Conservation (phyloP, 2,888 invertebrate species). For the Bimastos eiseni region DNA sequence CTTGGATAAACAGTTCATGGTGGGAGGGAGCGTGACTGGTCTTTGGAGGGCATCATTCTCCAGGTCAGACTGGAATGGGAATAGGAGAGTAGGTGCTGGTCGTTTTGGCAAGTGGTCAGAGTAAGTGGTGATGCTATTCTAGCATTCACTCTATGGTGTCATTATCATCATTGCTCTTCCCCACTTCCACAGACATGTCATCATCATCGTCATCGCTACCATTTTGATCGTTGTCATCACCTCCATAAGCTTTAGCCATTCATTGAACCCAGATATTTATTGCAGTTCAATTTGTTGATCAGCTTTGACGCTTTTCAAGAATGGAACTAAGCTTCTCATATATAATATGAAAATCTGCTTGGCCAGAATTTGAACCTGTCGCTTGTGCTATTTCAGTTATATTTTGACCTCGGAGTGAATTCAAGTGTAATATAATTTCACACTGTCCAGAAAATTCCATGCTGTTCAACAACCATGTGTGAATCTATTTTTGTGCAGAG, state of each 20-base stretch:
- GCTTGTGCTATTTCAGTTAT: neutral
- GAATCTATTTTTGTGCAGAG: too few species aligned
- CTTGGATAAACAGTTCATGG: neutral
- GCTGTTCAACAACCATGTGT: too few species aligned
- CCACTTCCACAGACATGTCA: neutral
- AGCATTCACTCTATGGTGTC: neutral
- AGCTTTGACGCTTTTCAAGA: neutral
- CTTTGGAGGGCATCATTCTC: neutral
- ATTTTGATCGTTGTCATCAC: neutral
- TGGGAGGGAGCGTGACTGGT: neutral
- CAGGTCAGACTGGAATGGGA: neutral
- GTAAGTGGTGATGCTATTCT: neutral
- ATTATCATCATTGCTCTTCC: neutral
- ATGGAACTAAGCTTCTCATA: neutral
- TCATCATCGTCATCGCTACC: neutral
- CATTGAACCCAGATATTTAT: neutral
- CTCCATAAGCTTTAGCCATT: neutral
- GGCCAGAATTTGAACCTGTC: neutral
- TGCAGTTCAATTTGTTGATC: neutral
- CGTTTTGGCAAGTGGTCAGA: neutral
- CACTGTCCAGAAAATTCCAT: neutral
- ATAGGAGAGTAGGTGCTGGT: neutral
- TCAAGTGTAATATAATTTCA: neutral
- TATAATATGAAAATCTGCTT: neutral
- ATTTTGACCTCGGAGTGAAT: neutral